A percentile compares a stretch with the other conserved stretches of the same genome.
These are phyloP conservation scores for Rhyzopertha dominica DNA, from an alignment of 1,140 invertebrate genomes.

Conservation along the genomic window DNA sequence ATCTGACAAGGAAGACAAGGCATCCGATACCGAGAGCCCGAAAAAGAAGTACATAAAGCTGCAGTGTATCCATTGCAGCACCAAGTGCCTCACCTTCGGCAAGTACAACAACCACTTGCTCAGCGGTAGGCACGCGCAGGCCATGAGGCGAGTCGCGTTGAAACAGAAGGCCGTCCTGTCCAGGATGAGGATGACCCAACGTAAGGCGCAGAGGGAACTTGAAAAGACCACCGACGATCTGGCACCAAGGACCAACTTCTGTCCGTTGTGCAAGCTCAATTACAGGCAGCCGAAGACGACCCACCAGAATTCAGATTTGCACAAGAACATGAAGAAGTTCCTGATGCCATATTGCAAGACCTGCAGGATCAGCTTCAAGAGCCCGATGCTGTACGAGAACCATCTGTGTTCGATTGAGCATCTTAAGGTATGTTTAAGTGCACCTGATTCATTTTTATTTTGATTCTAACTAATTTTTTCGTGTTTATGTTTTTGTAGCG, in stretches of 20 bases:
- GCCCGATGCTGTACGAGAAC: conserved; percentile 75
- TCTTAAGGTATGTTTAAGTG: conserved; percentile 57
- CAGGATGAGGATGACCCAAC: conserved; percentile 68
- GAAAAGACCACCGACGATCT: conserved; percentile 62
- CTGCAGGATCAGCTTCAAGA: conserved; percentile 67
- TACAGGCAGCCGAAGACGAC: conserved; percentile 67
- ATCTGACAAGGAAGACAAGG: conserved; percentile 17
- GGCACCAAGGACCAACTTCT: conserved; percentile 61
- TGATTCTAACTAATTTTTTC: neutral
- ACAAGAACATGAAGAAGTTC: conserved; percentile 75
- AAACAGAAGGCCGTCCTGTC: conserved; percentile 63
- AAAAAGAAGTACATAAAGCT: conserved; percentile 55
- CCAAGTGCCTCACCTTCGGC: conserved; percentile 66
- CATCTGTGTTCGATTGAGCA: conserved; percentile 75
- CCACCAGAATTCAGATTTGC: conserved; percentile 69
- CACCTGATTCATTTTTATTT: conserved; percentile 8
- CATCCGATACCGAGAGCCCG: conserved; percentile 20
- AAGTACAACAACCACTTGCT: conserved; percentile 67
- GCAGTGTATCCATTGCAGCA: conserved; percentile 67
- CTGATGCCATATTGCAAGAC: conserved; percentile 71
- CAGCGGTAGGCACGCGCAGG: conserved; percentile 59
- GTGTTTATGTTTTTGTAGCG: conserved; percentile 45
- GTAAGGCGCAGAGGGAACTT: conserved; percentile 65
- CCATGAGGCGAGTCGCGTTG: conserved; percentile 64
- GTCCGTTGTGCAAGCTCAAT: conserved; percentile 73